These are phyloP conservation scores for Gnathonemus echidnorhynchus DNA, from an alignment of 2,113 vertebrate genomes.

Conservation along the genomic window DNA sequence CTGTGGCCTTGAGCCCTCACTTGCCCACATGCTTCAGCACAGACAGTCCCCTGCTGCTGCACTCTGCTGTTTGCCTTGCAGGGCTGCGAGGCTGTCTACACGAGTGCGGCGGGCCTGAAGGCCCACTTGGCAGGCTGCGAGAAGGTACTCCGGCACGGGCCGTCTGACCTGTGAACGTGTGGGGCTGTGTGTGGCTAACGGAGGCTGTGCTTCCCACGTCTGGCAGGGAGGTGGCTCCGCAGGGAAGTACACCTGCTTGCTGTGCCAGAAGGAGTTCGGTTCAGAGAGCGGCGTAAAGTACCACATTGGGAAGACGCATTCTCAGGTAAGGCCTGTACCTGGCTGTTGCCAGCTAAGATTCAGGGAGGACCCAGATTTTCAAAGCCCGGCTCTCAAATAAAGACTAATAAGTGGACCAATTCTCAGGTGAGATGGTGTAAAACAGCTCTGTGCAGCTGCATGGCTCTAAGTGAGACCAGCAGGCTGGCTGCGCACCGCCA, in stretches of 20 bases:
- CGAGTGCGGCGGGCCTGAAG: constrained; percentile 92
- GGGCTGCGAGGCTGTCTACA: constrained; percentile 95
- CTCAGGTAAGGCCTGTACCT: constrained; percentile 59
- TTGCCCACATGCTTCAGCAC: neutral
- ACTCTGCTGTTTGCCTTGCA: constrained; percentile 40
- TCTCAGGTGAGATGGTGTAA: neutral
- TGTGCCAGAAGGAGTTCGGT: constrained; percentile 96
- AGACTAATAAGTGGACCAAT: neutral
- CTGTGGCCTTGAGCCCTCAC: neutral
- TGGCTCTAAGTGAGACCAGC: neutral
- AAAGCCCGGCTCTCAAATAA: neutral
- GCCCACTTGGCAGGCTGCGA: constrained; percentile 93
- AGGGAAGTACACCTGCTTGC: constrained; percentile 87
- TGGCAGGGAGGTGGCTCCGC: constrained; percentile 79
- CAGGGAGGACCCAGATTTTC: neutral
- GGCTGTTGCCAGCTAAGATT: neutral
- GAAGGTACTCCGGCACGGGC: constrained; percentile 65
- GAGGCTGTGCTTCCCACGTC: constrained; percentile 29
- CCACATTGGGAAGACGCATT: constrained; percentile 94
- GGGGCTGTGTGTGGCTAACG: neutral
- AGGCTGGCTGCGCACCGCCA: neutral
- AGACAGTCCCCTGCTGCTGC: neutral
- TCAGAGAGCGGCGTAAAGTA: constrained; percentile 97
- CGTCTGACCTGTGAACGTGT: neutral
- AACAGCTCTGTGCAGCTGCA: neutral